Evolutionary conservation across 2,888 invertebrate species (phyloP), one percentile per base, ranked within the genome.

Genomic region (Ecdyonurus torrentis): DNA sequence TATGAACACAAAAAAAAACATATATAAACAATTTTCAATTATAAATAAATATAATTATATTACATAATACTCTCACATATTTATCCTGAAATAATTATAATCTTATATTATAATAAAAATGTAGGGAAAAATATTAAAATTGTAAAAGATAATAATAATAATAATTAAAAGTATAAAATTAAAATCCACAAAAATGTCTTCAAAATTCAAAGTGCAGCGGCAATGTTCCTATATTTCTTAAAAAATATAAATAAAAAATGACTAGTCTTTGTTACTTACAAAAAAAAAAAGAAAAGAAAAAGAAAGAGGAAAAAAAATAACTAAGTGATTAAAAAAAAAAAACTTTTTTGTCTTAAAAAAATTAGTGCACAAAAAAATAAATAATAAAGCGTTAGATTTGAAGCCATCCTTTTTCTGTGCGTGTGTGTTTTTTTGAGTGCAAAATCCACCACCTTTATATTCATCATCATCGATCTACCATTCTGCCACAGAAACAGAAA

Each of bases 201-300:
- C 55, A 37, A 22, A 22, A 55, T 20, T 37, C 7, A 37, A 37
- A 5, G 22, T 37, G 55, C 55, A 22, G 55, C 55, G 55, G 55
- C n/a, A 55, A 55, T 55, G 55, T 55, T 55, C 55, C 55, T 55
- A 55, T 55, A 55, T 55, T 55, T 55, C 55, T 55, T 20, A n/a
- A 50, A 10, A 18, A 18, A 10, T 50, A 50, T 50, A 50, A 7
- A 18, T 50, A 50, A 50, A 50, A 50, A 10, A 55, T 20, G 19
- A 55, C 55, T 55, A 55, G 55, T 55, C 55, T 55, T n/a, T 37
- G 37, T 37, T 37, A 37, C 37, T 37, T 37, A 15, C 5, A 37
- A 37, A 37, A 15, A 37, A 15, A 37, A 15, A 37, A 37, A 15
- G 15, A 37, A 37, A 37, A 37, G 5, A 37, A 10, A 37, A 5